Evolutionary conservation across 1,140 invertebrate genomes (phyloP).

Genomic region (Zelostemma sp.): DNA sequence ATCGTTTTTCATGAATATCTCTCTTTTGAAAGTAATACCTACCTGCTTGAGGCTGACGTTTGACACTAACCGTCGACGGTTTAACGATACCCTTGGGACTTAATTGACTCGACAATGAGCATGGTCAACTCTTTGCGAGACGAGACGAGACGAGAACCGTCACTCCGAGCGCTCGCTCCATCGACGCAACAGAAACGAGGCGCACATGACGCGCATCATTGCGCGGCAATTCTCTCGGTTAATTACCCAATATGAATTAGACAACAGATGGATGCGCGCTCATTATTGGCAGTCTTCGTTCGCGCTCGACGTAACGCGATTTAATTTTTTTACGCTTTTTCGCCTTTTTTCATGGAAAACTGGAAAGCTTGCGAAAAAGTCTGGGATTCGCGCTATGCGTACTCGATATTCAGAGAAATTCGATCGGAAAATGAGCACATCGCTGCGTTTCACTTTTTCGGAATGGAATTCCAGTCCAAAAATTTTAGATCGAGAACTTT

Average conservation of each 20-base stretch:
- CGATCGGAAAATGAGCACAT: too few relatives aligned
- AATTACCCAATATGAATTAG: constrained; percentile 6
- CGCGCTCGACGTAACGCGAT: background rate
- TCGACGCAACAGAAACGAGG: constrained; percentile 5
- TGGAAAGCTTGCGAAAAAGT: too few relatives aligned
- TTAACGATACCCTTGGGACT: constrained; percentile 10
- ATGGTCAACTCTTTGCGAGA: constrained; percentile 10
- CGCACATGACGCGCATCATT: constrained; percentile 13
- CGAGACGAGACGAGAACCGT: background rate
- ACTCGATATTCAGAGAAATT: too few relatives aligned
- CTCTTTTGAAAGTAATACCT: constrained; percentile 10
- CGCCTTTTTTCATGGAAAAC: background rate
- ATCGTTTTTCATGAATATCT: background rate
- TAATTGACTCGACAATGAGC: constrained; percentile 16
- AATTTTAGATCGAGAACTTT: too few relatives aligned
- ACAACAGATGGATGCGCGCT: constrained; percentile 5
- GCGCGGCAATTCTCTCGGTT: constrained; percentile 6
- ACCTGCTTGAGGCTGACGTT: constrained; percentile 2
- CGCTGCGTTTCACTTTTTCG: too few relatives aligned
- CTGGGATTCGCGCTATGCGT: too few relatives aligned
- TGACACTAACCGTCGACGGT: constrained; percentile 7
- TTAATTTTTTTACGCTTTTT: background rate
- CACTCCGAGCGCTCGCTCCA: background rate
- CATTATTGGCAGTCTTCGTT: background rate
- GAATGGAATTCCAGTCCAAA: too few relatives aligned